Conservation (phyloP, 2,113 vertebrate genomes). For the Embiotoca jacksoni region DNA sequence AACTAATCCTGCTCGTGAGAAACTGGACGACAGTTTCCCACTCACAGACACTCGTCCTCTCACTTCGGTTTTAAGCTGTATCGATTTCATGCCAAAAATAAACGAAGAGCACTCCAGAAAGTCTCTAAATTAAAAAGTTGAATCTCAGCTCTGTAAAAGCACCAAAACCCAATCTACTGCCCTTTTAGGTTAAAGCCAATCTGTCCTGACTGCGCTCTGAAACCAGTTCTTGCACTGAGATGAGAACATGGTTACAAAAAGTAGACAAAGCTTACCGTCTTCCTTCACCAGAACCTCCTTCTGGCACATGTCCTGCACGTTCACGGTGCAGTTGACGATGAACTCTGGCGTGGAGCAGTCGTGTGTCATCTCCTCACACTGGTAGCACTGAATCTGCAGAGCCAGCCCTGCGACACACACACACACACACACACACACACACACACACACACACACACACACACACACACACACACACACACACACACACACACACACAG, state of each 20-base stretch:
- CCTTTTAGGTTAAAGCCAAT: no score
- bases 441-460: constrained; percentile 24
- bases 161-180: not conserved
- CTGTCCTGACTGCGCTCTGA: no score
- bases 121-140: no score
- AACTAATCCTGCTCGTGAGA: constrained; percentile 3
- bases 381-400: constrained; percentile 98
- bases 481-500: constrained; percentile 19
- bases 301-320: constrained; percentile 98
- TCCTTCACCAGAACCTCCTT: constrained; percentile 97
- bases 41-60: not conserved
- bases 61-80: not conserved
- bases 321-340: constrained; percentile 97
- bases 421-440: constrained; percentile 10
- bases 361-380: constrained; percentile 95
- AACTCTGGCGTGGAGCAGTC: constrained; percentile 96
- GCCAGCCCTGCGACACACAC: constrained; percentile 81
- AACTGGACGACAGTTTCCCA: not conserved
- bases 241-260: not conserved
- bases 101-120: no score
- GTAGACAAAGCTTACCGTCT: constrained; percentile 86
- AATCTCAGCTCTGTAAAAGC: not conserved
- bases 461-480: constrained; percentile 31
- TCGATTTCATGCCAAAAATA: not conserved
- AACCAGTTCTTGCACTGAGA: not conserved